Base-by-base conservation (phyloP, 2,113 vertebrate genomes). In the Ifrita kowaldi region DNA sequence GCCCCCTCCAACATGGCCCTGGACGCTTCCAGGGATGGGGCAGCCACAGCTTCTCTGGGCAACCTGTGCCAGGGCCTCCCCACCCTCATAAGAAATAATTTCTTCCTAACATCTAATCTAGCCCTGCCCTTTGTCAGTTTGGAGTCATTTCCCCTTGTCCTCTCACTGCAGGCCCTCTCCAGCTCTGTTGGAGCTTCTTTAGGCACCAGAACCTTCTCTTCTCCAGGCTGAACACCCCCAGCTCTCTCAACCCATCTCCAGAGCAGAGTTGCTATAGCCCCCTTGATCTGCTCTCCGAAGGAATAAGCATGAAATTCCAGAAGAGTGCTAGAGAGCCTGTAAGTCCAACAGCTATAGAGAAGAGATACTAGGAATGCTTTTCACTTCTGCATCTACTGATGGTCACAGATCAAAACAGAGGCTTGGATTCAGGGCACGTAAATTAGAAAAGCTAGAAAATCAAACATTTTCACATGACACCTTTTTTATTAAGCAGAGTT, bases 1-100 rank as follows among this genome's bases (percentile, higher is more conserved):
- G 22, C 10, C 15, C 11, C 0, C 0, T 67, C 10, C 13, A 67
- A 1, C 9, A 19, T n/a, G 33, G 19, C 6, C 13, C 33, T 9
- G 27, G 7, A 39, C 16, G 30, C 18, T 74, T 11, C 33, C 37
- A 59, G 33, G 52, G 27, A 37, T 28, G 32, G 7, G 10, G 3
- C 7, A 81, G 8, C 23, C 16, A 55, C n/a, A 55, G 11, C 2
- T 53, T 1, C 23, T 35, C 9, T 71, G 20, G 4, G 6, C 2
- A 87, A 0, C 19, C 6, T n/a, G 16, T 24, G 4, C n/a, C 56
- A 71, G 24, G 20, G 16, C 10, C 23, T 80, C 30, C 1, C 3
- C 30, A 21, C 10, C 17, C 12, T 52, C 5, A 63, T 30, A 78
- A 11, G 7, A 28, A 74, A 59, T 7, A 50, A 44, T 46, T 60